Conservation (phyloP, 2,797 vertebrate species). For the Pseudomugil gertrudae region DNA sequence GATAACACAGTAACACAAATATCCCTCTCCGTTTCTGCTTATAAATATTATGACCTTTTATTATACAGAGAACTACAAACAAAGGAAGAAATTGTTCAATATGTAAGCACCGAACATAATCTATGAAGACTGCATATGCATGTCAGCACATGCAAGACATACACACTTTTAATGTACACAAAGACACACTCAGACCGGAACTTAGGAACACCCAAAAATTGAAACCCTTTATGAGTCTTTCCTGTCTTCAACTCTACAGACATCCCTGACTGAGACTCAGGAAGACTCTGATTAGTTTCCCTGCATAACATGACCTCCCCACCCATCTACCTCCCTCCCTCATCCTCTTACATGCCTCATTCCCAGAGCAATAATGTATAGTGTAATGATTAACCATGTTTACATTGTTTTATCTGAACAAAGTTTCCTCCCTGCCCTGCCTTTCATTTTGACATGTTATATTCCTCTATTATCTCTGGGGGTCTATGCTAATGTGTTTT, state of each 20-base stretch:
- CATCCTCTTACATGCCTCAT: conserved; percentile 40
- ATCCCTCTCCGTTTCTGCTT: conserved; percentile 25
- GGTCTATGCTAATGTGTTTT: conserved; percentile 66
- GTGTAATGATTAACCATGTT: conserved; percentile 25
- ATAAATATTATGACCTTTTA: conserved; percentile 53
- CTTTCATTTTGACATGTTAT: conserved; percentile 35
- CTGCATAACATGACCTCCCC: conserved; percentile 49
- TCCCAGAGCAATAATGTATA: conserved; percentile 24
- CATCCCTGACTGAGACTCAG: conserved; percentile 66
- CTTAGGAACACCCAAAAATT: conserved; percentile 59
- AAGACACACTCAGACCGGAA: conserved; percentile 39
- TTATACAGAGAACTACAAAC: conserved; percentile 33
- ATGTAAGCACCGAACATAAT: too few relatives aligned
- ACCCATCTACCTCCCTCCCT: conserved; percentile 46
- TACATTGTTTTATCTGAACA: conserved; percentile 22
- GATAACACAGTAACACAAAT: background rate
- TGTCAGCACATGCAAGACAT: conserved; percentile 9
- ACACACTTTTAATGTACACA: conserved; percentile 7
- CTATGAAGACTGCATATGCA: background rate
- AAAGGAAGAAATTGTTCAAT: conserved; percentile 11
- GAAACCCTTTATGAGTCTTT: conserved; percentile 72
- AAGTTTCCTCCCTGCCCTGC: conserved; percentile 18
- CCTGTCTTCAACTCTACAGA: conserved; percentile 68
- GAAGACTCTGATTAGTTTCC: conserved; percentile 79
- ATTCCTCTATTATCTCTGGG: conserved; percentile 27